Percentiles rank a stretch among this genome's conserved stretches.
phyloP scores from a whole-genome alignment of 2,797 vertebrate genomes.

The Coregonus sp. region DNA sequence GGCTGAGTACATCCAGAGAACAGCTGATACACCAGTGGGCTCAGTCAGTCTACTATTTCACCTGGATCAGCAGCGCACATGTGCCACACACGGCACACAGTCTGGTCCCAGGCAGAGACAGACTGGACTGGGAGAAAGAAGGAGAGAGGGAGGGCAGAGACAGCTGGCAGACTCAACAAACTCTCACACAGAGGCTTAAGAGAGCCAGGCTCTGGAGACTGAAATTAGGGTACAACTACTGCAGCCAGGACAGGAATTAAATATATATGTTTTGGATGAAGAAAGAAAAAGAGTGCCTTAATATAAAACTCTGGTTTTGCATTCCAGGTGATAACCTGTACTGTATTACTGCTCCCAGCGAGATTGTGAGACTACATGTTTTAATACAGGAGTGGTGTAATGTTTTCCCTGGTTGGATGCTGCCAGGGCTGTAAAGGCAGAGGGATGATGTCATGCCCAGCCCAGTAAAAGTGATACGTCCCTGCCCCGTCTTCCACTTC shows the following conservation, averaged over 20 bases:
- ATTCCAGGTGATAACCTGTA: slow-evolving; percentile 7
- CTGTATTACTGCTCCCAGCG: slow-evolving; percentile 30
- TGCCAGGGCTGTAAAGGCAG: slow-evolving; percentile 40
- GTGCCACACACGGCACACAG: not conserved
- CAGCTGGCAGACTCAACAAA: slow-evolving; percentile 67
- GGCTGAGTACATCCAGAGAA: slow-evolving; percentile 69
- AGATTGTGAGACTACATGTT: slow-evolving; percentile 26
- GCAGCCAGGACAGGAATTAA: not conserved
- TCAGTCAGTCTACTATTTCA: slow-evolving; percentile 77
- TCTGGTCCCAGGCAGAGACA: not conserved
- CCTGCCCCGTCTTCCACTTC: slow-evolving; percentile 38
- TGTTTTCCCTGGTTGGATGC: slow-evolving; percentile 48
- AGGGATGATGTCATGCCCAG: slow-evolving; percentile 47
- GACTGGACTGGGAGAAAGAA: slow-evolving; percentile 55
- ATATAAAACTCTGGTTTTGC: no score
- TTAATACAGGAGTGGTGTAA: slow-evolving; percentile 47
- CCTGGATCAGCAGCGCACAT: slow-evolving; percentile 70
- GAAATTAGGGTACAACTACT: slow-evolving; percentile 41
- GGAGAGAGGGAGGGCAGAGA: slow-evolving; percentile 53
- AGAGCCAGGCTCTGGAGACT: slow-evolving; percentile 46
- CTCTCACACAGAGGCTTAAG: slow-evolving; percentile 55
- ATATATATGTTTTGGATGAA: not conserved
- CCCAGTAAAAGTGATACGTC: slow-evolving; percentile 50
- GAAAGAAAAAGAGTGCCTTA: not conserved
- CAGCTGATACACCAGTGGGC: slow-evolving; percentile 72